Conservation (phyloP, 2,113 vertebrate genomes). For the Neotoma lepida region DNA sequence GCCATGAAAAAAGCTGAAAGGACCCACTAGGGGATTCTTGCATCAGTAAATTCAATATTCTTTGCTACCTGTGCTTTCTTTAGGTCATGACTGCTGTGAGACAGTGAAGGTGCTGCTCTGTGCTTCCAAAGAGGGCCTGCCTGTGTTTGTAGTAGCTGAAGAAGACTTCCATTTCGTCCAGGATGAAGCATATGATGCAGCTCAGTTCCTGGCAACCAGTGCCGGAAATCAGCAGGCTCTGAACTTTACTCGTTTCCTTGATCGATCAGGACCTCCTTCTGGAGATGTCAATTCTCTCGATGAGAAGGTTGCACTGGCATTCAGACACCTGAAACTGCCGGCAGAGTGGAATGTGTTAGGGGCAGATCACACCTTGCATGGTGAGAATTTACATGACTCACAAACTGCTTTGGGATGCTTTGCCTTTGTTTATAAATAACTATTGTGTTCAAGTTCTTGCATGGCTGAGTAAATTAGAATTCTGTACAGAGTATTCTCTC, state of each 20-base stretch:
- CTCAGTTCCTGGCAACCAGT: slow-evolving; percentile 93
- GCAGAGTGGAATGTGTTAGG: slow-evolving; percentile 94
- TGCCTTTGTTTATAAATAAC: background rate
- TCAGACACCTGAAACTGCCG: slow-evolving; percentile 91
- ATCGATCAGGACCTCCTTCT: slow-evolving; percentile 90
- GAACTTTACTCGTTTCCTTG: slow-evolving; percentile 92
- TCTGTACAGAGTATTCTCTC: background rate
- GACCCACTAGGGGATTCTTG: fast-evolving
- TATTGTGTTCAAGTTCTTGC: background rate
- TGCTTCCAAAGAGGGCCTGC: slow-evolving; percentile 85
- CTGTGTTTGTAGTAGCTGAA: slow-evolving; percentile 87
- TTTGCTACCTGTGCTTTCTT: background rate
- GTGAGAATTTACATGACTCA: slow-evolving; percentile 77
- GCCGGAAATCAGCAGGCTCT: slow-evolving; percentile 92
- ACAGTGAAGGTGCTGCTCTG: slow-evolving; percentile 93
- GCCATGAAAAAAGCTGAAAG: background rate
- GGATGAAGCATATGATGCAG: slow-evolving; percentile 95
- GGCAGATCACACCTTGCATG: slow-evolving; percentile 80
- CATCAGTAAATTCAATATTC: background rate
- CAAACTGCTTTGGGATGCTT: background rate
- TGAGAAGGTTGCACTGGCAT: slow-evolving; percentile 92
- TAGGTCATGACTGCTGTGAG: slow-evolving; percentile 96
- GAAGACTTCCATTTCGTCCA: slow-evolving; percentile 92
- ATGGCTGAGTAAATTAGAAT: background rate
- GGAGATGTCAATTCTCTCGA: slow-evolving; percentile 92